Evolutionary conservation across 2,888 invertebrate genomes (phyloP).

Genomic region (Cheilosia urbana): DNA sequence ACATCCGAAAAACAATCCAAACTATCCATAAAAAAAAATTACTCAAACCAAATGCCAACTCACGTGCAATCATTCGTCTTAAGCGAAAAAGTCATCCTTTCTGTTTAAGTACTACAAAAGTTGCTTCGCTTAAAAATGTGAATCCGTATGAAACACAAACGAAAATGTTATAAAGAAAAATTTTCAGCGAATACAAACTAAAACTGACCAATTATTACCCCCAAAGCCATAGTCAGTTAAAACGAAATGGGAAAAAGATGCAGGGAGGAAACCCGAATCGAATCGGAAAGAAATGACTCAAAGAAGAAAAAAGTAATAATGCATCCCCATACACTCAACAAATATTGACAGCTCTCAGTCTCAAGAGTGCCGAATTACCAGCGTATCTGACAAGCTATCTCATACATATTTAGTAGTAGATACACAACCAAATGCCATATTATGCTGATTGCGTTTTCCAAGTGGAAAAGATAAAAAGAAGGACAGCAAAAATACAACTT

Average conservation of each 20-base stretch:
- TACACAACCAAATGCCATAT: constrained; percentile 35
- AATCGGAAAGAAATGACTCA: neutral
- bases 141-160: constrained; percentile 1
- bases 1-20: neutral
- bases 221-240: neutral
- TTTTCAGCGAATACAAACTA: neutral
- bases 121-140: neutral
- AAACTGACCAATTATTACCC: neutral
- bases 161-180: neutral
- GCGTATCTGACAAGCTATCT: neutral
- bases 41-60: constrained; percentile 31
- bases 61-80: constrained; percentile 39
- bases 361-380: constrained; percentile 34
- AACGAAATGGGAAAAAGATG: constrained; percentile 8
- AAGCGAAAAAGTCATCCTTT: neutral
- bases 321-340: constrained; percentile 44
- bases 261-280: constrained; percentile 1
- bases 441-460: constrained; percentile 19
- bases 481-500: constrained; percentile 24
- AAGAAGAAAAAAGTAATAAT: constrained; percentile 29
- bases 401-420: neutral
- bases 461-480: constrained; percentile 40
- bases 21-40: constrained; percentile 31
- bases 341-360: constrained; percentile 57
- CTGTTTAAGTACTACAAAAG: neutral